Conservation (phyloP, 2,797 vertebrate genomes). For the Chanos chanos region DNA sequence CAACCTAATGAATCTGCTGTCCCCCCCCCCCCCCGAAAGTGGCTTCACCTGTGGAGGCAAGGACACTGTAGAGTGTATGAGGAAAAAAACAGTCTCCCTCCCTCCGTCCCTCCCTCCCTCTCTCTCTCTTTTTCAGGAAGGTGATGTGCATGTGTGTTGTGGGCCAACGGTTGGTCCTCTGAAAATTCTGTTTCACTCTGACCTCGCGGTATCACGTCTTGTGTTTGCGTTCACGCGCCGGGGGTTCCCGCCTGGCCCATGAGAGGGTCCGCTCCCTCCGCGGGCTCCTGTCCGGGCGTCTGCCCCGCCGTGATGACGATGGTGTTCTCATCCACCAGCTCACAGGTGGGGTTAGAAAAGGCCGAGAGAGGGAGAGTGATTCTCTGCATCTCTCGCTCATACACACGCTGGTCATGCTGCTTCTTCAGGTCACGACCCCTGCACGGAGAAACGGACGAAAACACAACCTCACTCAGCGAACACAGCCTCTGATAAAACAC, state of each 20-base stretch:
- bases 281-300: conserved; percentile 67
- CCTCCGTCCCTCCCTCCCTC: no score
- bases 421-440: conserved; percentile 86
- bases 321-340: conserved; percentile 88
- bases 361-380: conserved; percentile 90
- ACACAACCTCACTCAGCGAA: no score
- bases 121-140: no score
- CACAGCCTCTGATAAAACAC: neutral
- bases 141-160: no score
- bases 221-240: conserved; percentile 76
- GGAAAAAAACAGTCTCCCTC: no score
- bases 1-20: no score
- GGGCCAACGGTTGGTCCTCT: no score
- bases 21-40: no score
- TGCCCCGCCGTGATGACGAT: conserved; percentile 73
- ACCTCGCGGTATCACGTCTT: no score
- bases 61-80: no score
- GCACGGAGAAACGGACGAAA: neutral
- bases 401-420: conserved; percentile 81
- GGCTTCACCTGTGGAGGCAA: no score
- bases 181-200: conserved; percentile 33
- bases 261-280: conserved; percentile 76
- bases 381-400: conserved; percentile 90
- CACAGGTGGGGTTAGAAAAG: conserved; percentile 88
- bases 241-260: conserved; percentile 87